Base-by-base conservation (phyloP, 2,888 invertebrate species). In the Spisula solida region DNA sequence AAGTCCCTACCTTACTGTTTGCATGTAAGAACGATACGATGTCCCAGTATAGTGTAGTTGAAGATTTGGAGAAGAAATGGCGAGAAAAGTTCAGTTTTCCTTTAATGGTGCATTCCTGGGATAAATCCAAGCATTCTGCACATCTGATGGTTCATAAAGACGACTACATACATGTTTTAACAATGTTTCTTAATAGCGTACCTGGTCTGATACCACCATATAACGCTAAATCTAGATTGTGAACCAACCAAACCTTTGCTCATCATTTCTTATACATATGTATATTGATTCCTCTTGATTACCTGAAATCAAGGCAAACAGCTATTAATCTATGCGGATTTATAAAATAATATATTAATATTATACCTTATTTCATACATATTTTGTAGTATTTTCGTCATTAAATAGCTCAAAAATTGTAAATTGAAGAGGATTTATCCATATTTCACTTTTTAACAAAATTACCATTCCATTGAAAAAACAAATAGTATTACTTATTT, bases 21-120 rank as follows among this genome's bases (percentile, higher is more conserved):
- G 94, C 91, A 60, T 93, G 92, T 29, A 86, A 87, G 80, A 90
- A 95, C 88, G 95, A 95, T 86, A 94, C 93, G 0, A 92, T 95
- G 92, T 92, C 94, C 66, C 93, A 94, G 34, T 89, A 88, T n/a
- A 88, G 88, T 8, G 87, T 88, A 0, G 81, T 94, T 12, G 83
- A 92, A 12, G 87, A 82, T 16, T 84, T 94, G 79, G 85, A 94
- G 10, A 47, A 91, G 8, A 78, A 83, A 0, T 95, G 94, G 95
- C 88, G 81, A 41, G 79, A 55, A 47, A 90, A 88, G 16, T 83
- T 82, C 14, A 83, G 79, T n/a, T 81, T 93, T 51, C 91, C 90
- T 16, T 89, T 94, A 6, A 29, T 89, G 16, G n/a, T 20, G 12
- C 88, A 91, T n/a, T 86, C 85, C 29, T 94, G 94, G 94, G 89